phyloP scores from a whole-genome alignment of 2,113 vertebrate species.

The Odontophorus gujanensis region DNA sequence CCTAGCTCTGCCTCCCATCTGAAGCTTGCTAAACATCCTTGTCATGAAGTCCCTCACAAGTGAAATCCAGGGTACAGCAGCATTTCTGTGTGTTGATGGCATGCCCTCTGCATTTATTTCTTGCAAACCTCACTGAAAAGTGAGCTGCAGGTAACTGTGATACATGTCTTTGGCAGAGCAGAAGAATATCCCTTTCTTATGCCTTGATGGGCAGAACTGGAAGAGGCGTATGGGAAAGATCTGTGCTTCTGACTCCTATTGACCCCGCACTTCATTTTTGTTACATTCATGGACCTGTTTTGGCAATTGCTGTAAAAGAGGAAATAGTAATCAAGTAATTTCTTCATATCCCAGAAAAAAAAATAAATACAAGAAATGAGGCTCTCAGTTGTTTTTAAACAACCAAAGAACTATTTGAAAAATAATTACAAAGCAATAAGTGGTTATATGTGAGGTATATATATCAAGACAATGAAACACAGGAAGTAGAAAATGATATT shows the following conservation, averaged over 20 bases:
- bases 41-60: background rate
- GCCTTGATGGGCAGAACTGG: background rate
- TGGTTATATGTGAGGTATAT: background rate
- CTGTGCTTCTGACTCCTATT: background rate
- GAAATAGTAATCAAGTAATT: background rate
- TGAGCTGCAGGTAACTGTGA: background rate
- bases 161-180: background rate
- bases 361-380: background rate
- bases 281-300: background rate
- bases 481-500: background rate
- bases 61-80: background rate
- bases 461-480: background rate
- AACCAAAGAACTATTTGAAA: background rate
- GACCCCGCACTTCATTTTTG: fast-evolving
- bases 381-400: background rate
- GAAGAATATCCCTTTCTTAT: background rate
- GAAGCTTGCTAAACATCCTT: background rate
- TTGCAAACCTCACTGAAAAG: background rate
- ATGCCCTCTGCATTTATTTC: background rate
- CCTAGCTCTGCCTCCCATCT: background rate
- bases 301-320: background rate
- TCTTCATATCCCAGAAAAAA: background rate
- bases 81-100: background rate
- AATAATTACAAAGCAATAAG: background rate
- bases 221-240: background rate